Base-by-base conservation (phyloP, 2,888 invertebrate species). In the Pogonocherus hispidulus region DNA sequence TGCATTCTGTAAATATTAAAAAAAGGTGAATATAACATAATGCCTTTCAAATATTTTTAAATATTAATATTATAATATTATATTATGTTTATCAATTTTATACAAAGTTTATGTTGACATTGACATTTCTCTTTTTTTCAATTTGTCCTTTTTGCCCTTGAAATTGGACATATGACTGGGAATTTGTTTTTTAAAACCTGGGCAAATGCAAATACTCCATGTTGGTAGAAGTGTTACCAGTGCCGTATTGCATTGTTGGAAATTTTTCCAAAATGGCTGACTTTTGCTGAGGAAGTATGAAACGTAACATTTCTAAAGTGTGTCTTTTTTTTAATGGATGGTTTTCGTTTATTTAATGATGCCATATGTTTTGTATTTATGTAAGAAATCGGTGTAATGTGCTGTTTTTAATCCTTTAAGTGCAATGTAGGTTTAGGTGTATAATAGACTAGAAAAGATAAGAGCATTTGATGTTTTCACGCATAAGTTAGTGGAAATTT, bases 191-290 rank as follows among this genome's bases (percentile, higher is more conserved):
- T n/a, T n/a, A n/a, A n/a, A n/a, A n/a, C n/a, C n/a, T n/a, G n/a
- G n/a, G n/a, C n/a, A n/a, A n/a, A n/a, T n/a, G n/a, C n/a, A n/a
- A n/a, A n/a, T n/a, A n/a, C n/a, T n/a, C n/a, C n/a, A n/a, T n/a
- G n/a, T n/a, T n/a, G n/a, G n/a, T n/a, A n/a, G n/a, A n/a, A n/a
- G n/a, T n/a, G n/a, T n/a, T n/a, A n/a, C n/a, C n/a, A n/a, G n/a
- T n/a, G n/a, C n/a, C n/a, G n/a, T 71, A 75, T 80, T 79, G 80
- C 83, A 84, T 83, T 84, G 83, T 84, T 84, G 84, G 84, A 84
- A 82, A 82, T 75, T 75, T 77, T 79, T 80, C 76, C 81, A 84
- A 84, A 80, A 85, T 85, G 85, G 84, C 84, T 79, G 83, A 78
- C 69, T 79, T 74, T 78, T 78, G 75, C 76, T 78, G 75, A 78